phyloP scores from a whole-genome alignment of 2,797 vertebrate genomes.

The Lates japonicus region DNA sequence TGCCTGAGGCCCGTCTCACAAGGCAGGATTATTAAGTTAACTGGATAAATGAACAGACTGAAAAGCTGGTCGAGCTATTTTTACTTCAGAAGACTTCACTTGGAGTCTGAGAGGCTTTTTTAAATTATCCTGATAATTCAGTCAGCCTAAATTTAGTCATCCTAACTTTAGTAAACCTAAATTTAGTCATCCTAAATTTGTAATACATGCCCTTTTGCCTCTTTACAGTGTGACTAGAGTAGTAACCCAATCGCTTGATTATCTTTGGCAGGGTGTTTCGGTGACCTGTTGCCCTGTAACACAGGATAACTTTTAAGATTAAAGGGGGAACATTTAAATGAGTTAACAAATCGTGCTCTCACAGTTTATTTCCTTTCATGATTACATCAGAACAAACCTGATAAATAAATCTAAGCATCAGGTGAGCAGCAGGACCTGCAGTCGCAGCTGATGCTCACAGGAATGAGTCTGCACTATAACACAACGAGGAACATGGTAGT shows the following conservation, averaged over 20 bases:
- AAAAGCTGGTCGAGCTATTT: conserved; percentile 47
- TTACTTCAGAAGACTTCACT: conserved; percentile 35
- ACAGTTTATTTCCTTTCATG: neutral
- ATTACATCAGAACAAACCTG: neutral
- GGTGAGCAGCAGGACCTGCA: neutral
- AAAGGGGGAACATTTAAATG: neutral
- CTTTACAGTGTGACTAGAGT: neutral
- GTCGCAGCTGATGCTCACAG: neutral
- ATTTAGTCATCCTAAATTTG: conserved; percentile 39
- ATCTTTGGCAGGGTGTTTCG: conserved; percentile 8
- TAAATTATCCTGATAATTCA: conserved; percentile 43
- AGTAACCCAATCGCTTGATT: conserved; percentile 27
- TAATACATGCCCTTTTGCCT: neutral
- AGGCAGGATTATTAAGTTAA: conserved; percentile 57
- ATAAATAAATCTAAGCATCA: neutral
- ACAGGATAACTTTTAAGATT: neutral
- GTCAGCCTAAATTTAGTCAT: conserved; percentile 36
- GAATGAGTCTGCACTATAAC: neutral
- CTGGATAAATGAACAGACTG: conserved; percentile 26
- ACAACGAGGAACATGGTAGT: neutral
- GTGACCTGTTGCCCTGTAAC: conserved; percentile 17
- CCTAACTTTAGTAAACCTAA: conserved; percentile 43
- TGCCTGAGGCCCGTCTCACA: conserved; percentile 28
- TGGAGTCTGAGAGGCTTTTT: conserved; percentile 9
- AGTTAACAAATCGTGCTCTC: neutral